A percentile compares a stretch with the other conserved stretches of the same genome.
Evolutionary conservation across 2,113 vertebrate genomes (phyloP).

Genomic region (Macrotis lagotis): DNA sequence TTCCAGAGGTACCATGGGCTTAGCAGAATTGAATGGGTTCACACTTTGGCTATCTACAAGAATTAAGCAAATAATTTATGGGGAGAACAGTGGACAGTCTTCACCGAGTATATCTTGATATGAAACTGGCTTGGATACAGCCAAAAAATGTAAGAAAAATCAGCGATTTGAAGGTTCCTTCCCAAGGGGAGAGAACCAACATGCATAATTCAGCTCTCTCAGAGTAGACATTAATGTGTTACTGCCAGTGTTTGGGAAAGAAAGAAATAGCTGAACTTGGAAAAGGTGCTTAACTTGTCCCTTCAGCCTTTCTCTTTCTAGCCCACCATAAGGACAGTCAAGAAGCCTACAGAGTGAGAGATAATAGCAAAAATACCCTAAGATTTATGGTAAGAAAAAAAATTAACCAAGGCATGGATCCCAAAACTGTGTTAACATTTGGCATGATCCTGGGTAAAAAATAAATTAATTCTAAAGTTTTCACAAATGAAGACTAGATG

Average conservation of each 20-base stretch:
- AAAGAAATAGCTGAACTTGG: background rate
- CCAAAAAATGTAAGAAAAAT: background rate
- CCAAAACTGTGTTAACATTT: background rate
- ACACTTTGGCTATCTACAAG: background rate
- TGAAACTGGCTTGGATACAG: background rate
- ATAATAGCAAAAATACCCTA: background rate
- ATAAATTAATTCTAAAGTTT: background rate
- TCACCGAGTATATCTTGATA: background rate
- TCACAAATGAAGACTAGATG: background rate
- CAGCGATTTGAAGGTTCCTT: background rate
- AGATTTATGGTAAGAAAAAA: background rate
- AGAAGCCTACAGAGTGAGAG: background rate
- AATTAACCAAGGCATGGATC: background rate
- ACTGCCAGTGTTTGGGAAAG: background rate
- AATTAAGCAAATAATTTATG: slow-evolving; percentile 32
- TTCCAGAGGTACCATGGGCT: background rate
- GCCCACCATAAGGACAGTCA: background rate
- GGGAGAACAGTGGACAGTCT: background rate
- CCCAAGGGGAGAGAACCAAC: background rate
- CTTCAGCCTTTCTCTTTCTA: background rate
- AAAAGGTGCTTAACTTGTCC: background rate
- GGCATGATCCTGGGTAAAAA: background rate
- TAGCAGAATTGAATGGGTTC: background rate
- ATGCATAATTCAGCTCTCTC: background rate
- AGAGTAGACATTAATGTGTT: background rate